Base-by-base conservation (phyloP, 2,113 vertebrate species). In the Alces alces region DNA sequence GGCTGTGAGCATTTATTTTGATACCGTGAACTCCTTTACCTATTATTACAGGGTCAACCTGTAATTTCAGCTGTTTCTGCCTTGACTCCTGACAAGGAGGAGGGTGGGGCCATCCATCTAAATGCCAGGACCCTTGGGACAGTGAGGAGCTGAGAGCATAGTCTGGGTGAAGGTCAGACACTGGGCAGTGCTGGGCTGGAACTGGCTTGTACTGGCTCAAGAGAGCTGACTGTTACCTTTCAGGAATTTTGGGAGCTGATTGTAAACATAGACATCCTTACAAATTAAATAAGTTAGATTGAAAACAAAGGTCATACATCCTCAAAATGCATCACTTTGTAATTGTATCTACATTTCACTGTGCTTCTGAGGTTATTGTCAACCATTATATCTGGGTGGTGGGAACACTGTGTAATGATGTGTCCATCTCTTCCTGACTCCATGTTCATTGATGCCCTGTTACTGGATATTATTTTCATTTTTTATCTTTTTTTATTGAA, bases 11-110 rank as follows among this genome's bases (percentile, higher is more conserved):
- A 16, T 66, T 60, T 73, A 33, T 39, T 84, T 91, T 73, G 55
- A 45, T 50, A 66, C 39, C 36, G 27, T 55, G 45, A 91, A 23
- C 13, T 76, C 36, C 27, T 95, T 79, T 52, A 55, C 47, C n/a
- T 92, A 6, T 89, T 28, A 28, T 43, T 45, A 39, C 8, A 93
- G 33, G 25, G 55, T 66, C 17, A 80, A 55, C 30, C 36, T 89
- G 58, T 85, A 83, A 80, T 91, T 91, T 93, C 55, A 83, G 27
- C 28, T 96, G 39, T 93, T 86, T 95, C 54, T 96, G 45, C 33
- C 73, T 80, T 80, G 55, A 58, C 7, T 86, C 28, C 33, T 15
- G 15, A 28, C 45, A 73, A 87, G 73, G 3, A 45, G 5, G 3
- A 45, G 8, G 36, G 33, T 30, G 25, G 70, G 36, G n/a, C 17